phyloP scores from a whole-genome alignment of 2,888 invertebrate genomes.

The Oscheius sp. region DNA sequence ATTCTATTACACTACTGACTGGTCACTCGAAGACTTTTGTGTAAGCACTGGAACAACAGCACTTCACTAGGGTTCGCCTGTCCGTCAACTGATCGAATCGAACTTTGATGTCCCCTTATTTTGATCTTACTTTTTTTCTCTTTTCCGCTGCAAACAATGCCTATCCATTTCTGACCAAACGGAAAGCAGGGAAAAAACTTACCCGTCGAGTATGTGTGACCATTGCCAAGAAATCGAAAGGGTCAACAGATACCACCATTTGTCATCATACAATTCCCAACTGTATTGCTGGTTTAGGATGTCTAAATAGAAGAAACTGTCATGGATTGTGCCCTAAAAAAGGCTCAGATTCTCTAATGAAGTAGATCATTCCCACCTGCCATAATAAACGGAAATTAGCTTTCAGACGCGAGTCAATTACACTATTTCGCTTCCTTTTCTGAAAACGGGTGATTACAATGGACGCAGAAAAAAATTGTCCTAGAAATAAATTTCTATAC shows the following conservation, averaged over 20 bases:
- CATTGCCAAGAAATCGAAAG: slow-evolving; percentile 23
- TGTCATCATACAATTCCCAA: slow-evolving; percentile 1
- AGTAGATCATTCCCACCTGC: not conserved
- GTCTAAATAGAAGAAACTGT: slow-evolving; percentile 21
- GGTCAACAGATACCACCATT: slow-evolving; percentile 23
- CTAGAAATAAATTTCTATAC: too few relatives aligned
- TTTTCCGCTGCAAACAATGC: too few relatives aligned
- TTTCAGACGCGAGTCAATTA: not conserved
- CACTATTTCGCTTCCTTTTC: not conserved
- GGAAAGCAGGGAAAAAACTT: slow-evolving; percentile 1
- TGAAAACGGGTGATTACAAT: not conserved
- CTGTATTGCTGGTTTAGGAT: slow-evolving; percentile 26
- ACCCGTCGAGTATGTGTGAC: slow-evolving; percentile 25
- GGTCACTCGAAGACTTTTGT: too few relatives aligned
- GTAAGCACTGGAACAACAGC: too few relatives aligned
- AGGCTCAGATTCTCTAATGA: too few relatives aligned
- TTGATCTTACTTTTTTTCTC: not conserved
- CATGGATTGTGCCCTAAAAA: slow-evolving; percentile 18
- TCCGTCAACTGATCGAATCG: too few relatives aligned
- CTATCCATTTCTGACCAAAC: not conserved
- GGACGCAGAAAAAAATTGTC: too few relatives aligned
- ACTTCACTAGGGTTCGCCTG: not conserved
- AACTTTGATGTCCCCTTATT: not conserved
- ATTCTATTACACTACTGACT: too few relatives aligned
- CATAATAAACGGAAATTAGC: slow-evolving; percentile 19